A percentile compares a stretch with the other conserved stretches of the same genome.
phyloP scores from a whole-genome alignment of 2,113 vertebrate genomes.

The Monopterus albus region DNA sequence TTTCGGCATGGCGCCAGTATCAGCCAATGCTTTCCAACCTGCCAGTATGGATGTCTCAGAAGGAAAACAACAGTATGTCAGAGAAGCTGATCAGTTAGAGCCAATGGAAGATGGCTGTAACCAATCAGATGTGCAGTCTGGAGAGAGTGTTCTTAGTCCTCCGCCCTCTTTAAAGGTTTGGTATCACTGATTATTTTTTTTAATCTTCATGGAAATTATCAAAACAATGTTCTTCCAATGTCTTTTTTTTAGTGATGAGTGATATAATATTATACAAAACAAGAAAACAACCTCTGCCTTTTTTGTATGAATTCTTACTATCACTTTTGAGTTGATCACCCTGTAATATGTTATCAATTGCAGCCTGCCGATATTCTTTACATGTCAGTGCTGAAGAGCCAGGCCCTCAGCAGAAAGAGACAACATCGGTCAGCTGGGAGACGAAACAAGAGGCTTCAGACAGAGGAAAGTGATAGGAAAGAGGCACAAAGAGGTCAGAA shows the following conservation, averaged over 20 bases:
- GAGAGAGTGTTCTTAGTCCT: neutral
- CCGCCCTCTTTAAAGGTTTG: conserved; percentile 43
- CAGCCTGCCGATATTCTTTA: conserved; percentile 48
- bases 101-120: conserved; percentile 66
- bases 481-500: conserved; percentile 35
- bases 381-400: conserved; percentile 36
- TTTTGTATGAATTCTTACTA: neutral
- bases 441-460: conserved; percentile 4
- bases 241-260: neutral
- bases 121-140: conserved; percentile 15
- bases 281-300: neutral
- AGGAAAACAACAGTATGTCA: conserved; percentile 5
- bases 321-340: neutral
- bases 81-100: conserved; percentile 35
- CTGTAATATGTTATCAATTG: neutral
- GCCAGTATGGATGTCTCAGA: conserved; percentile 43
- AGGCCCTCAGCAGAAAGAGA: conserved; percentile 72
- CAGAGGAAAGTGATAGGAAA: neutral
- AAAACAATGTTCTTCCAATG: neutral
- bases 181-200: neutral
- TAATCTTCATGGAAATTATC: neutral
- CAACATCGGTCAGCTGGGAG: conserved; percentile 47
- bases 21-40: conserved; percentile 26
- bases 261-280: neutral
- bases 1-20: conserved; percentile 21